phyloP scores from a whole-genome alignment of 2,113 vertebrate species.

The Oncorhynchus clarkii region DNA sequence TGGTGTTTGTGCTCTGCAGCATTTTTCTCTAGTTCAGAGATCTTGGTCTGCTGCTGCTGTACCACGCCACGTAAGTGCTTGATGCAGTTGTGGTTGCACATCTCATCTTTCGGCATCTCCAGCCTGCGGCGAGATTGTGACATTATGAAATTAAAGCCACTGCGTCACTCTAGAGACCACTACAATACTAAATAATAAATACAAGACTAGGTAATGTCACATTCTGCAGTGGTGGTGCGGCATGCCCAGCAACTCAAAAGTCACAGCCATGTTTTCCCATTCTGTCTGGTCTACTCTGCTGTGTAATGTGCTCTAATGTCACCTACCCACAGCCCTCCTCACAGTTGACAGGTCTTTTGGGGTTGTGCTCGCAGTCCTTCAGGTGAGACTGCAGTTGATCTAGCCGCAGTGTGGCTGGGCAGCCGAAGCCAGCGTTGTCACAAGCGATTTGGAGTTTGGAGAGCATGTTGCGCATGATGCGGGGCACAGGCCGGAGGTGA shows the following conservation, averaged over 20 bases:
- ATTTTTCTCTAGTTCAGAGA: slow-evolving; percentile 92
- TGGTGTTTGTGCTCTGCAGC: slow-evolving; percentile 94
- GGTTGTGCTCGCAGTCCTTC: slow-evolving; percentile 97
- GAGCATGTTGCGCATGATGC: slow-evolving; percentile 99
- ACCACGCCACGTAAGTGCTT: slow-evolving; percentile 90
- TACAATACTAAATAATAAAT: too few species aligned
- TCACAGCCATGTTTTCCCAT: too few species aligned
- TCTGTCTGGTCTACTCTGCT: background rate
- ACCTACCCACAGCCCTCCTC: slow-evolving; percentile 95
- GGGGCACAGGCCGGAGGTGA: slow-evolving; percentile 93
- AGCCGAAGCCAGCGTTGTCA: slow-evolving; percentile 94
- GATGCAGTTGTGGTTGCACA: slow-evolving; percentile 94
- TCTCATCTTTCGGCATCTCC: slow-evolving; percentile 98
- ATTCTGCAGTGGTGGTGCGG: too few species aligned
- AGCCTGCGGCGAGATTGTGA: slow-evolving; percentile 71
- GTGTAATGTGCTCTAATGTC: background rate
- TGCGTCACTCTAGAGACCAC: background rate
- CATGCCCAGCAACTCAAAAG: too few species aligned
- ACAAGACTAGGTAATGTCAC: too few species aligned
- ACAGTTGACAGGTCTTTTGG: slow-evolving; percentile 93
- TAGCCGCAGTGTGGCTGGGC: slow-evolving; percentile 87
- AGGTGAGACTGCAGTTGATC: slow-evolving; percentile 97
- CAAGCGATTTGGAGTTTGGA: slow-evolving; percentile 97
- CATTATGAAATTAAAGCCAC: background rate
- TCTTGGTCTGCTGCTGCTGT: slow-evolving; percentile 90